These are phyloP conservation scores for Cygnus atratus DNA, from an alignment of 2,113 vertebrate species.

Conservation along the genomic window DNA sequence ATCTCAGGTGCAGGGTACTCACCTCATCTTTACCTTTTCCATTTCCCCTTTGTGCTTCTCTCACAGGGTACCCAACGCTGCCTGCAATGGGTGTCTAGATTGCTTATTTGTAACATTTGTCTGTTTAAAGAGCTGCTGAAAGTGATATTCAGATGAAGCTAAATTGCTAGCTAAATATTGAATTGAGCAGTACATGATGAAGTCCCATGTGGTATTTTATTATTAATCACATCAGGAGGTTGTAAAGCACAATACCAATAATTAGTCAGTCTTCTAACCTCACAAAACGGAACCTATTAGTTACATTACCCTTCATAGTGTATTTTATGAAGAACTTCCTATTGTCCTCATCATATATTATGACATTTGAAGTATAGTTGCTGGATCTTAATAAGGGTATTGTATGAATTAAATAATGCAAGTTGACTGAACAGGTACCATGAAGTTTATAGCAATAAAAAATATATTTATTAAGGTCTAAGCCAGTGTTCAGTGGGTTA, in stretches of 20 bases:
- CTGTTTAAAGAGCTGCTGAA: not conserved
- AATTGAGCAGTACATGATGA: constrained; percentile 30
- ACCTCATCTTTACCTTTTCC: not conserved
- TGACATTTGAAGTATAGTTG: not conserved
- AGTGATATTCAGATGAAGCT: constrained; percentile 5
- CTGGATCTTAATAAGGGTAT: not conserved
- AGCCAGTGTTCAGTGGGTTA: not conserved
- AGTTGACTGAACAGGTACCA: not conserved
- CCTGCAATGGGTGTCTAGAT: not conserved
- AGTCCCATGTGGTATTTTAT: constrained; percentile 36
- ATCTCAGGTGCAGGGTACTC: not conserved
- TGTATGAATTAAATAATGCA: constrained; percentile 11
- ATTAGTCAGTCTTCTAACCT: constrained; percentile 45
- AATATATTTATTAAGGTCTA: not conserved
- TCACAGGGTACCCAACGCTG: not conserved
- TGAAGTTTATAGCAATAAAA: not conserved
- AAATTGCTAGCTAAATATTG: constrained; percentile 38
- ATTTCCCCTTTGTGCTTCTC: not conserved
- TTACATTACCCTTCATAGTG: not conserved
- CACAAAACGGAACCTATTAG: not conserved
- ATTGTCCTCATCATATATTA: not conserved
- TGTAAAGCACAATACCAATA: constrained; percentile 49
- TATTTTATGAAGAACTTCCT: constrained; percentile 40
- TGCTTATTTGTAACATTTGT: not conserved
- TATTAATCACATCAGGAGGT: constrained; percentile 43